Conservation (phyloP, 1,140 invertebrate species). For the Diabrotica undecimpunctata region DNA sequence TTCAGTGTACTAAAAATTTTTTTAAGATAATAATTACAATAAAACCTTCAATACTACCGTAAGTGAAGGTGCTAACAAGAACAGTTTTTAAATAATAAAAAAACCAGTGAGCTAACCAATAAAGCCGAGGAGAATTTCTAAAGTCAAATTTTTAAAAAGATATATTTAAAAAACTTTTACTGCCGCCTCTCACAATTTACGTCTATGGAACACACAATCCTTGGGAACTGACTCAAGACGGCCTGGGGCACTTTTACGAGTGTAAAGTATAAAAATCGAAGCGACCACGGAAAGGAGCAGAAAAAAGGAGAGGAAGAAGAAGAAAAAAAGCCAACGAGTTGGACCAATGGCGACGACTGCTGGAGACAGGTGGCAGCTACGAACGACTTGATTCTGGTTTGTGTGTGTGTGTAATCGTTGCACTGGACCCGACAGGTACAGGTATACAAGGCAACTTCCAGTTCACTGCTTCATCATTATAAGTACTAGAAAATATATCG, state of each 20-base stretch:
- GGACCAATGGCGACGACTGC: slow-evolving; percentile 14
- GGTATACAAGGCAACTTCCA: slow-evolving; percentile 12
- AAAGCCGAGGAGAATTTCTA: too few relatives aligned
- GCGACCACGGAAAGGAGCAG: background rate
- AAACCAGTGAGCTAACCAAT: too few relatives aligned
- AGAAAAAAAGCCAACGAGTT: slow-evolving; percentile 10
- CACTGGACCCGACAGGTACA: slow-evolving; percentile 16
- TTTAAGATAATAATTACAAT: too few relatives aligned
- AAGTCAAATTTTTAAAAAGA: too few relatives aligned
- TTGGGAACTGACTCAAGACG: slow-evolving; percentile 17
- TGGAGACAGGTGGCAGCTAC: slow-evolving; percentile 18
- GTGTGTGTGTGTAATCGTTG: slow-evolving; percentile 4
- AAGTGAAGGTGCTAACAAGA: too few relatives aligned
- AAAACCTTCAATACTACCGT: too few relatives aligned
- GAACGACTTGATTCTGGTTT: slow-evolving; percentile 5
- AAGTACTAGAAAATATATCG: background rate
- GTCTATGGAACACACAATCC: background rate
- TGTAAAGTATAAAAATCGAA: slow-evolving; percentile 20
- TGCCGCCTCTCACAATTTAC: too few relatives aligned
- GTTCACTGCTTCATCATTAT: background rate
- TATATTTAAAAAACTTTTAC: too few relatives aligned
- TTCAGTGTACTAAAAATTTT: too few relatives aligned
- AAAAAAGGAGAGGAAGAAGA: background rate
- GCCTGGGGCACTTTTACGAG: slow-evolving; percentile 9
- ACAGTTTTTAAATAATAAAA: too few relatives aligned